These are phyloP conservation scores for Ryuthela nishihirai DNA, from an alignment of 2,888 invertebrate species.

Conservation along the genomic window DNA sequence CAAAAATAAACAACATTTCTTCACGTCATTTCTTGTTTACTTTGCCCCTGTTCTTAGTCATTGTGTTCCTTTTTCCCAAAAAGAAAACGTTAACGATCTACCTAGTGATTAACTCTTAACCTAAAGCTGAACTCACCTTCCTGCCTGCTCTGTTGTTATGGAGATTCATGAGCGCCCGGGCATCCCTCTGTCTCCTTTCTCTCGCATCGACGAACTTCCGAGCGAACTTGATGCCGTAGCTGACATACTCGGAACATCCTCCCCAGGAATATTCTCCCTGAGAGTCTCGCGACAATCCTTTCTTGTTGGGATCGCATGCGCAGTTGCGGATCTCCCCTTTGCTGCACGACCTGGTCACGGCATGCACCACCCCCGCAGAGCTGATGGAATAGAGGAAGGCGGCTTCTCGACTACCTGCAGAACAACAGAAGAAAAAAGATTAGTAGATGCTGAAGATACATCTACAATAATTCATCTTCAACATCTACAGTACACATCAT, in stretches of 20 bases:
- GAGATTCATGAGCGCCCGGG: slow-evolving; percentile 41
- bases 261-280: slow-evolving; percentile 46
- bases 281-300: slow-evolving; percentile 11
- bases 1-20: too few relatives aligned
- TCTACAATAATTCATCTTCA: too few relatives aligned
- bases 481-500: too few relatives aligned
- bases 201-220: slow-evolving; percentile 50
- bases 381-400: slow-evolving; percentile 43
- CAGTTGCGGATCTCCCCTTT: slow-evolving; percentile 40
- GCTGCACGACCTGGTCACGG: slow-evolving; percentile 41
- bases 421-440: slow-evolving; percentile 6
- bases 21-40: too few relatives aligned
- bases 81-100: too few relatives aligned
- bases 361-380: slow-evolving; percentile 42
- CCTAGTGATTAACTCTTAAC: too few relatives aligned
- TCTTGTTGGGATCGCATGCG: slow-evolving; percentile 36
- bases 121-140: slow-evolving; percentile 36
- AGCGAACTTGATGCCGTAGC: slow-evolving; percentile 49
- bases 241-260: slow-evolving; percentile 51
- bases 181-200: slow-evolving; percentile 39
- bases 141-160: slow-evolving; percentile 44
- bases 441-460: too few relatives aligned
- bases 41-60: too few relatives aligned
- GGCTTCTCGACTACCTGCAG: slow-evolving; percentile 43
- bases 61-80: too few relatives aligned